phyloP scores from a whole-genome alignment of 2,888 invertebrate genomes.

The Apoda limacodes region DNA sequence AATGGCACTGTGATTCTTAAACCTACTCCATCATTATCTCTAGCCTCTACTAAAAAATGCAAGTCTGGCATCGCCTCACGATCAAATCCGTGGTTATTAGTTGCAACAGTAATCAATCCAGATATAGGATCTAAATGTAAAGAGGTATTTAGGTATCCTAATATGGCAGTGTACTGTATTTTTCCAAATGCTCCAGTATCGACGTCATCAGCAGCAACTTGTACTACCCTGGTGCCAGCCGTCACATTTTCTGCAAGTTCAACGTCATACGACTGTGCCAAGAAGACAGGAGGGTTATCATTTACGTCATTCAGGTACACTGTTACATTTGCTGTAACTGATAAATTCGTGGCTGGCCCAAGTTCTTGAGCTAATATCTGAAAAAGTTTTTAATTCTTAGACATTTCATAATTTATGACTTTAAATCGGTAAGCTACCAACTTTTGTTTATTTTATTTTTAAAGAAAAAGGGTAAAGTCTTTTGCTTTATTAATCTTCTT shows the following conservation, averaged over 20 bases:
- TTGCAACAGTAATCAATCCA: slow-evolving; percentile 84
- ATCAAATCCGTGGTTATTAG: slow-evolving; percentile 82
- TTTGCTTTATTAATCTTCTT: too few relatives aligned
- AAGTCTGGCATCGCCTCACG: slow-evolving; percentile 83
- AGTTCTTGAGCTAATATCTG: slow-evolving; percentile 86
- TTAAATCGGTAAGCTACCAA: too few relatives aligned
- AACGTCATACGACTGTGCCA: slow-evolving; percentile 77
- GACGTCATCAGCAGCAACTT: slow-evolving; percentile 84
- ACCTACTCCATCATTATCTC: slow-evolving; percentile 87
- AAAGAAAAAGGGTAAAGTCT: background rate
- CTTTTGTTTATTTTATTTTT: slow-evolving; percentile 3
- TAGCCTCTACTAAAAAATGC: slow-evolving; percentile 85
- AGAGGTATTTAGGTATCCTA: slow-evolving; percentile 83
- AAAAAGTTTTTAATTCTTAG: slow-evolving; percentile 25
- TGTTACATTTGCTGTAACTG: slow-evolving; percentile 79
- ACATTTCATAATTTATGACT: too few relatives aligned
- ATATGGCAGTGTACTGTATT: slow-evolving; percentile 81
- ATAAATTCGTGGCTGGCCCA: slow-evolving; percentile 79
- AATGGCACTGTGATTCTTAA: slow-evolving; percentile 80
- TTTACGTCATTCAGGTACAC: slow-evolving; percentile 88
- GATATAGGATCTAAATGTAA: slow-evolving; percentile 81
- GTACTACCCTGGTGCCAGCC: slow-evolving; percentile 77
- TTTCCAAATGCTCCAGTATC: slow-evolving; percentile 84
- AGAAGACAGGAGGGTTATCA: slow-evolving; percentile 88
- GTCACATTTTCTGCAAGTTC: slow-evolving; percentile 85